Percentiles rank a stretch among this genome's conserved stretches.
Conservation (phyloP, 1,140 invertebrate genomes). For the Chrysopa pallens region DNA sequence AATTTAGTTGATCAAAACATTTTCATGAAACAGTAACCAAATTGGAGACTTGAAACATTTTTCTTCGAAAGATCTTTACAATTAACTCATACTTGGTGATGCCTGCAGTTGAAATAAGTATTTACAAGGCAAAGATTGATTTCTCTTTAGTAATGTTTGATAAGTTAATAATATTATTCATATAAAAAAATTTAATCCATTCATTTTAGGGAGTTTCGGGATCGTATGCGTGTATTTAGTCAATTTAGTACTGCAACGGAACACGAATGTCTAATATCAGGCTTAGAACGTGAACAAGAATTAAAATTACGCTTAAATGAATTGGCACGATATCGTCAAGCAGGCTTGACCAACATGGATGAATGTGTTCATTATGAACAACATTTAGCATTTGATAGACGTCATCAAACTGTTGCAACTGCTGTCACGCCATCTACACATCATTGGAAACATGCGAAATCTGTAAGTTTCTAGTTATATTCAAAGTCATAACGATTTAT, state of each 20-base stretch:
- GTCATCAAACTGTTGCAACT: conserved; percentile 19
- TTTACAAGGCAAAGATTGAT: not conserved
- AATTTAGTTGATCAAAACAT: no score
- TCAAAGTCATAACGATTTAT: not conserved
- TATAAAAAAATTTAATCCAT: not conserved
- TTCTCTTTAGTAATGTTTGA: no score
- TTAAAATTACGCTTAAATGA: conserved; percentile 64
- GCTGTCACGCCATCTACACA: conserved; percentile 18
- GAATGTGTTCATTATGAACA: conserved; percentile 72
- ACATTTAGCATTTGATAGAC: conserved; percentile 32
- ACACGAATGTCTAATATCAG: conserved; percentile 58
- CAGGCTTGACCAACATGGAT: conserved; percentile 60
- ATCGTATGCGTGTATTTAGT: conserved; percentile 65
- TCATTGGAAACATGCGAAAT: conserved; percentile 31
- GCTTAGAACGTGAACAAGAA: conserved; percentile 66
- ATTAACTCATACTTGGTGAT: no score
- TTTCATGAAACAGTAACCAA: no score
- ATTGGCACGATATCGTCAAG: conserved; percentile 60
- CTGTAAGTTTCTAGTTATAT: conserved; percentile 26
- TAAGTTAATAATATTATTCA: not conserved
- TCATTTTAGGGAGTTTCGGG: conserved; percentile 45
- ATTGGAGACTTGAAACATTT: no score
- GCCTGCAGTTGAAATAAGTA: no score
- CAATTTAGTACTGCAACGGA: conserved; percentile 76
- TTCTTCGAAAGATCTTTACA: no score